Percentiles rank a stretch among this genome's conserved stretches.
Conservation (phyloP, 2,888 invertebrate species). For the Pachliopta kotzebuea region DNA sequence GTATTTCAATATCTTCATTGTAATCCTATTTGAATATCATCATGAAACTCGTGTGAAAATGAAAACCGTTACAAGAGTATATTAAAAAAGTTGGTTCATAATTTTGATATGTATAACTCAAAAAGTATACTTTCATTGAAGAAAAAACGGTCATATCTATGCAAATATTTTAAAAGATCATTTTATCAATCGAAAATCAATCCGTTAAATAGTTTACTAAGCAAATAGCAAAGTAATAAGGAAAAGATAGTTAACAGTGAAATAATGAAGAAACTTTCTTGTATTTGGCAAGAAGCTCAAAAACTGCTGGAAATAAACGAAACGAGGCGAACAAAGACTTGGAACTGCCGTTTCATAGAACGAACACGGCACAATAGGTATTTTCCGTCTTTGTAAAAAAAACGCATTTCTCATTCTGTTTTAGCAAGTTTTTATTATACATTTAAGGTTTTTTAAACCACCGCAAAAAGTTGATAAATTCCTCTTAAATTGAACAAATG, state of each 20-base stretch:
- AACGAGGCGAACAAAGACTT: constrained; percentile 25
- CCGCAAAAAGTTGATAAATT: neutral
- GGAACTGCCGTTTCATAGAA: constrained; percentile 23
- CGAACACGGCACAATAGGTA: constrained; percentile 10
- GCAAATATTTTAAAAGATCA: too few species aligned
- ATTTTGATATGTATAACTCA: too few species aligned
- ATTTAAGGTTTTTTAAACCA: neutral
- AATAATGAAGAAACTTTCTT: constrained; percentile 25
- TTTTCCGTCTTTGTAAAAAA: constrained; percentile 5
- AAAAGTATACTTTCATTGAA: too few species aligned
- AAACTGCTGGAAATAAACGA: constrained; percentile 26
- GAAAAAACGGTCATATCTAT: too few species aligned
- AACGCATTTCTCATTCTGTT: constrained; percentile 2
- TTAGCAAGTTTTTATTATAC: neutral
- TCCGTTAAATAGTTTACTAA: neutral
- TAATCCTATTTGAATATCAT: too few species aligned
- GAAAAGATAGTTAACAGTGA: constrained; percentile 18
- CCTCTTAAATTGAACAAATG: neutral
- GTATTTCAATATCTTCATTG: too few species aligned
- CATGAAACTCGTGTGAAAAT: too few species aligned
- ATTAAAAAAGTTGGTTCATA: too few species aligned
- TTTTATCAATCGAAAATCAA: neutral
- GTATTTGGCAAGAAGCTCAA: constrained; percentile 25
- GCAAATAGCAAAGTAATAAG: constrained; percentile 2
- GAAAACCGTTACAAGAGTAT: too few species aligned